Evolutionary conservation across 2,888 invertebrate species (phyloP), one percentile per base, ranked within the genome.

Genomic region (Operophtera brumata): DNA sequence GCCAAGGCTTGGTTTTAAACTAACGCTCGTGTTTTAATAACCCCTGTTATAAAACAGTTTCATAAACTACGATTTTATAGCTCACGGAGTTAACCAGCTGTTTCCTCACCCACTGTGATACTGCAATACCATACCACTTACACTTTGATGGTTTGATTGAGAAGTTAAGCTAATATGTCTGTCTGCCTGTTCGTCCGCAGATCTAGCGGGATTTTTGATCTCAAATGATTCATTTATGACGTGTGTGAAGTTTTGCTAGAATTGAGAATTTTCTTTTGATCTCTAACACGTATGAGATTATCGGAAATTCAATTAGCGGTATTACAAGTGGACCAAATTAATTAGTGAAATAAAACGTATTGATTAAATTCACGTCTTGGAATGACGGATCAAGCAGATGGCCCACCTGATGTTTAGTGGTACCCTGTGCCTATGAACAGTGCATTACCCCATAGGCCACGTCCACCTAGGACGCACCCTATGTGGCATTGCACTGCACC

Each of bases 61-160:
- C n/a, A n/a, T n/a, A n/a, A n/a, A n/a, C n/a, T n/a, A n/a, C n/a
- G n/a, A n/a, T n/a, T n/a, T n/a, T n/a, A n/a, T n/a, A n/a, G n/a
- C n/a, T n/a, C n/a, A n/a, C n/a, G n/a, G 34, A 28, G 47, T 32
- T n/a, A 9, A 20, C 0, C 37, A 54, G 44, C 48, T 30, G 40
- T 54, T 48, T 44, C 30, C 26, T n/a, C 0, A 26, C 30, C 28
- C 1, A 8, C 53, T 47, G 14, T 46, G n/a, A 25, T 34, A 8
- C 53, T 47, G 14, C 46, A 8, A 25, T 34, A 42, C 46, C 14
- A 41, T 28, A 25, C 11, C 40, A 51, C 52, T 54, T 35, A 32
- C 52, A 52, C 59, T 59, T 58, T 59, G 64, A 62, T 50, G 54
- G 51, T 41, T 57, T 54, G 57, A 64, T 59, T 50, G 61, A 61